Conservation (phyloP, 53 echinoderm and acorn worm genomes). For the Stichopus horrens region DNA sequence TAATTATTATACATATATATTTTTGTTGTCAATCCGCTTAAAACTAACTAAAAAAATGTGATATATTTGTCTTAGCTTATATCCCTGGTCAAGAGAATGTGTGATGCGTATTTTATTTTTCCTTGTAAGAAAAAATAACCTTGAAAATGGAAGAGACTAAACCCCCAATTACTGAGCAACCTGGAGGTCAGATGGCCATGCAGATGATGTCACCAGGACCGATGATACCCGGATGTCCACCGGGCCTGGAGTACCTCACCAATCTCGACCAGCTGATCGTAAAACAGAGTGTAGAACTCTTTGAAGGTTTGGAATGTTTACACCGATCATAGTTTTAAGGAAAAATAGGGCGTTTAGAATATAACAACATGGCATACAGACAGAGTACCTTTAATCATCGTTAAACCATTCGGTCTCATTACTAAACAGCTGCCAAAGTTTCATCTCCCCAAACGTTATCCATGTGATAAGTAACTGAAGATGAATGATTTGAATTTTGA, state of each 20-base stretch:
- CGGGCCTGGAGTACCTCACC: constrained; percentile 23
- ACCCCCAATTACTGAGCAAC: constrained; percentile 13
- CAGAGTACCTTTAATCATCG: no score
- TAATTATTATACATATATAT: no score
- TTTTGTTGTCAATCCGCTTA: neutral
- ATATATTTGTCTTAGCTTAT: neutral
- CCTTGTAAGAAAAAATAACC: neutral
- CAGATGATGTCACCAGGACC: neutral
- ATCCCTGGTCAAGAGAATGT: neutral
- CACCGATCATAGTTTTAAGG: no score
- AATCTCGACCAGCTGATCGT: constrained; percentile 11
- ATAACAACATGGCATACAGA: no score
- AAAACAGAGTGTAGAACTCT: constrained; percentile 35
- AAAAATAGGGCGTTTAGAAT: neutral
- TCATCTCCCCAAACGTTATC: no score
- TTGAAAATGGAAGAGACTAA: neutral
- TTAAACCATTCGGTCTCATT: no score
- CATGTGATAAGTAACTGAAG: no score
- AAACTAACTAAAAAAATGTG: neutral
- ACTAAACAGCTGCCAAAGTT: no score
- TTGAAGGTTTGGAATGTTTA: constrained; percentile 13
- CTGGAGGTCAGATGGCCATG: neutral
- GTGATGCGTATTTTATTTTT: neutral
- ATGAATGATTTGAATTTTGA: no score
- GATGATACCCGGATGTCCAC: constrained; percentile 7